phyloP scores from a whole-genome alignment of 2,113 vertebrate genomes.

The Leptocoma aspasia region DNA sequence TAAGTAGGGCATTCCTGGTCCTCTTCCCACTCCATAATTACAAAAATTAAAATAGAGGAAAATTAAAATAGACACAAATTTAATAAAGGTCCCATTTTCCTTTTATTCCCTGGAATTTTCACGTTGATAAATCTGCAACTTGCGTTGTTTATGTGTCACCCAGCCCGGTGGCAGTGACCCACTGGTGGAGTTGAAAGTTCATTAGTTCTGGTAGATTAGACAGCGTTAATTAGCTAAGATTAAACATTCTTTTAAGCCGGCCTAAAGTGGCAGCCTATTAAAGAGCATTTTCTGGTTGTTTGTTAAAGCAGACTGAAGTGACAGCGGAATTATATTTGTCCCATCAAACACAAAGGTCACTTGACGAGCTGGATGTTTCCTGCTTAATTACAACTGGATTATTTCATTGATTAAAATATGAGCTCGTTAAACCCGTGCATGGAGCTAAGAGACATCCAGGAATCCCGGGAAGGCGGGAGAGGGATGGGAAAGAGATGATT shows the following conservation, averaged over 20 bases:
- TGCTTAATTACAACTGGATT: conserved; percentile 33
- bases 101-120: neutral
- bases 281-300: conserved; percentile 49
- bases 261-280: conserved; percentile 23
- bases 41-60: neutral
- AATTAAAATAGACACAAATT: neutral
- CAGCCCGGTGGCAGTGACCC: neutral
- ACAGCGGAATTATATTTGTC: conserved; percentile 43
- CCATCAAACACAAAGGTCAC: conserved; percentile 39
- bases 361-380: conserved; percentile 5
- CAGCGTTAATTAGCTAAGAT: conserved; percentile 57
- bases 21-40: neutral
- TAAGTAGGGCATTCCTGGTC: neutral
- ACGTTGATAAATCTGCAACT: neutral
- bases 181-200: conserved; percentile 20
- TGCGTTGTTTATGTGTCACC: neutral
- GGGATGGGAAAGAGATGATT: neutral
- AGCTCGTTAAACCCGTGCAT: neutral
- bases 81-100: neutral
- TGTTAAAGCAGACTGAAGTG: conserved; percentile 43
- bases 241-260: conserved; percentile 32
- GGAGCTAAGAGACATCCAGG: neutral
- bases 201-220: conserved; percentile 52
- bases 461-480: neutral
- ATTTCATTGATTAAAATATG: conserved; percentile 16